Evolutionary conservation across 2,797 vertebrate genomes (phyloP).

Genomic region (Salmo trutta): DNA sequence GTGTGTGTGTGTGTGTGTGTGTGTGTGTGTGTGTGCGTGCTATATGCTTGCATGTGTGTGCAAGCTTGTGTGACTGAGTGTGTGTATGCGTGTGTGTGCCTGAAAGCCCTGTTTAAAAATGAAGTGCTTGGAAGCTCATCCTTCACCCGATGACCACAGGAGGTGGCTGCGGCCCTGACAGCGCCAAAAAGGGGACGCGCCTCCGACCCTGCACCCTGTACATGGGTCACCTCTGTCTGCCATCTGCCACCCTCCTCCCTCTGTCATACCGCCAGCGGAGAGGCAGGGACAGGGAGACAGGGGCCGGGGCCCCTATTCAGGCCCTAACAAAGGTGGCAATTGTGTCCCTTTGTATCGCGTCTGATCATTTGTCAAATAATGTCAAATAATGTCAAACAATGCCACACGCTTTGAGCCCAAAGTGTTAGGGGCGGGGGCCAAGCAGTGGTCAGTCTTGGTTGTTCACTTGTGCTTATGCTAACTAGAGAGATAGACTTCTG

Average conservation of each 20-base stretch:
- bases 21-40: not conserved
- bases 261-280: conserved; percentile 77
- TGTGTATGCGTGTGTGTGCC: conserved; percentile 10
- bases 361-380: conserved; percentile 66
- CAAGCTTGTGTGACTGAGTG: not conserved
- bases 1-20: not conserved
- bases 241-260: conserved; percentile 83
- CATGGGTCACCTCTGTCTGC: conserved; percentile 87
- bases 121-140: conserved; percentile 59
- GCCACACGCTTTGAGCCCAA: conserved; percentile 48
- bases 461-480: conserved; percentile 1
- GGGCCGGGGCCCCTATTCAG: conserved; percentile 41
- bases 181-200: conserved; percentile 56
- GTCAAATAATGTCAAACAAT: conserved; percentile 67
- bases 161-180: conserved; percentile 54
- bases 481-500: not conserved
- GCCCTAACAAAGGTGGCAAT: conserved; percentile 62
- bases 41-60: not conserved
- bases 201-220: conserved; percentile 74
- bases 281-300: conserved; percentile 26
- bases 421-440: conserved; percentile 35
- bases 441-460: conserved; percentile 26
- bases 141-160: conserved; percentile 52
- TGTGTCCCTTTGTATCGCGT: conserved; percentile 62
- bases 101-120: conserved; percentile 40